Percentiles rank a stretch among this genome's conserved stretches.
These are phyloP conservation scores for Ophioninae sp. DNA, from an alignment of 2,888 invertebrate genomes.

Conservation along the genomic window DNA sequence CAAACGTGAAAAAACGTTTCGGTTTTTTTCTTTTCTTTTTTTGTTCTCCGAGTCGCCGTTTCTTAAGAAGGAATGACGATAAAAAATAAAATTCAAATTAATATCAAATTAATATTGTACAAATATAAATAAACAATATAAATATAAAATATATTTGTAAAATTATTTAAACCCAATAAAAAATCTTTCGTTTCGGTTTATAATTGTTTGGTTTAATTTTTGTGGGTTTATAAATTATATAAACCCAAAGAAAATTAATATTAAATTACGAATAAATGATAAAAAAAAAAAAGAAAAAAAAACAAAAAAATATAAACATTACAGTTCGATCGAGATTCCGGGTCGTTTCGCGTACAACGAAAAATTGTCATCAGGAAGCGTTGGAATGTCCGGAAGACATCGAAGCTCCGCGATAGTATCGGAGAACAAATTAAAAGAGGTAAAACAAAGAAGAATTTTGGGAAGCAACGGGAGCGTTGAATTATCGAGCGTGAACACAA, in stretches of 20 bases:
- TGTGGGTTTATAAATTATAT: no score
- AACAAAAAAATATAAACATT: slow-evolving; percentile 7
- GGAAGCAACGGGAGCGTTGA: slow-evolving; percentile 37
- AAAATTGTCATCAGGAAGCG: slow-evolving; percentile 46
- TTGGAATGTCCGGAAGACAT: slow-evolving; percentile 44
- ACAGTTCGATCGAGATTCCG: slow-evolving; percentile 51
- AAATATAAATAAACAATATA: no score
- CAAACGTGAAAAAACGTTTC: slow-evolving; percentile 7
- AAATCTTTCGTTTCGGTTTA: no score
- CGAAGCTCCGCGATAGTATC: slow-evolving; percentile 36
- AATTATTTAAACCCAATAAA: no score
- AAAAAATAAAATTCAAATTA: no score
- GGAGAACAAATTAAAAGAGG: slow-evolving; percentile 47
- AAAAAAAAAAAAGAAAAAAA: slow-evolving; percentile 18
- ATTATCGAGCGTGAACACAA: slow-evolving; percentile 37
- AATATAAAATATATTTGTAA: no score
- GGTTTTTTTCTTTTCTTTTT: neutral
- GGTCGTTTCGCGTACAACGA: slow-evolving; percentile 62
- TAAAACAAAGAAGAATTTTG: slow-evolving; percentile 21
- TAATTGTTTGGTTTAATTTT: no score
- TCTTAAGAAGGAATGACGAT: no score
- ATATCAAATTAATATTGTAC: no score
- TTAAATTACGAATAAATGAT: neutral
- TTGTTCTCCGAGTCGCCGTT: no score
- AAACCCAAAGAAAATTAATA: neutral